Evolutionary conservation across 92 coral and sea anemone genomes (phyloP).

Genomic region (Phenganax marumi): DNA sequence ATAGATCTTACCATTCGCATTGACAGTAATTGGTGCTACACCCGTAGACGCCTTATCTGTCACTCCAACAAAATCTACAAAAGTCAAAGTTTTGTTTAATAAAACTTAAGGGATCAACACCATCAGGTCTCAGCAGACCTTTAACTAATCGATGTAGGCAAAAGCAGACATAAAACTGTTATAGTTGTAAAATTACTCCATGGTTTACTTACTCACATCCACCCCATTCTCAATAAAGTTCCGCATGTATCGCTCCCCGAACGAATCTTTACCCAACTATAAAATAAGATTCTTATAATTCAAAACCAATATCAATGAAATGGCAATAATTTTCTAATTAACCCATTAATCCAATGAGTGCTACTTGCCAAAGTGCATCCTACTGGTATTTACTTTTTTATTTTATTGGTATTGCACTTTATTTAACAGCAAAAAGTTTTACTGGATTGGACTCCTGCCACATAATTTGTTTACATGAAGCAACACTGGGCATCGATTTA

Average conservation of each 20-base stretch:
- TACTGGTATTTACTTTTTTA: no score
- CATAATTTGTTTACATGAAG: neutral
- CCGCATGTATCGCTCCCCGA: constrained; percentile 79
- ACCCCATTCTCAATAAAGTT: constrained; percentile 89
- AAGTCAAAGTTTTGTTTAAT: neutral
- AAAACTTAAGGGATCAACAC: no score
- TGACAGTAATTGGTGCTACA: constrained; percentile 94
- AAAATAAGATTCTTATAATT: neutral
- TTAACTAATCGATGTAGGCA: no score
- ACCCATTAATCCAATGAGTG: neutral
- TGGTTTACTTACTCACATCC: constrained; percentile 65
- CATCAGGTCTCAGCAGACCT: no score
- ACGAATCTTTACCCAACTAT: constrained; percentile 93
- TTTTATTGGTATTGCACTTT: no score
- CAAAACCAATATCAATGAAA: neutral
- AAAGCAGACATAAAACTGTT: neutral
- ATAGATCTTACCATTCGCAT: constrained; percentile 70
- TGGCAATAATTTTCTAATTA: neutral
- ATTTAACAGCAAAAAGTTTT: no score
- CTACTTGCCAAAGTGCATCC: neutral
- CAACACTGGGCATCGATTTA: neutral
- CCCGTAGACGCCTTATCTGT: constrained; percentile 91
- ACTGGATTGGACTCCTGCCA: neutral
- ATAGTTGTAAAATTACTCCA: neutral
- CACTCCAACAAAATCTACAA: constrained; percentile 73